These are phyloP conservation scores for Apamea crenata DNA, from an alignment of 2,888 invertebrate species.

Conservation along the genomic window DNA sequence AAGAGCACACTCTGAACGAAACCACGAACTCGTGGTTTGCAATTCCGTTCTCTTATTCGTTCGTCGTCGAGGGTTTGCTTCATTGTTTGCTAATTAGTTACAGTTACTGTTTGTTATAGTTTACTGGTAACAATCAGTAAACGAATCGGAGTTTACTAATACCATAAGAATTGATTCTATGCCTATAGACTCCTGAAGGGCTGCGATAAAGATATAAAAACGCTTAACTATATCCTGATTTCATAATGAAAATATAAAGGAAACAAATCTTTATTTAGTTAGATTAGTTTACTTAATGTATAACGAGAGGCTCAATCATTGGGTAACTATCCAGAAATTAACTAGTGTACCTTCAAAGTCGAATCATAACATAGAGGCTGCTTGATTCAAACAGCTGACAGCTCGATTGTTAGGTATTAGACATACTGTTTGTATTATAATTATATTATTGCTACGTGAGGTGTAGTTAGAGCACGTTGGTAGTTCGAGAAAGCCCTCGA, in stretches of 20 bases:
- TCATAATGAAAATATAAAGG: neutral
- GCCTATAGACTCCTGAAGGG: neutral
- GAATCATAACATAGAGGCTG: neutral
- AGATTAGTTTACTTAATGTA: too few relatives aligned
- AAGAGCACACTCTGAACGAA: neutral
- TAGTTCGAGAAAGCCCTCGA: neutral
- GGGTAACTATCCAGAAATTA: neutral
- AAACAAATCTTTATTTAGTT: too few relatives aligned
- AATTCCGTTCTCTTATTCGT: too few relatives aligned
- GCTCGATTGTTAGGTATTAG: neutral
- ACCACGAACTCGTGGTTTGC: neutral
- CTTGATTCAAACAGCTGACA: neutral
- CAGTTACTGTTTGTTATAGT: neutral
- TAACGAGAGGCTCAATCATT: neutral
- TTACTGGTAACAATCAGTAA: too few relatives aligned
- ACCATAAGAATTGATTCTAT: neutral
- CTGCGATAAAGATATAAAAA: neutral
- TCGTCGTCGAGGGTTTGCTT: neutral
- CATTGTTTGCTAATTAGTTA: neutral
- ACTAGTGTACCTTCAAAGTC: neutral
- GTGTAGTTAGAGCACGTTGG: neutral
- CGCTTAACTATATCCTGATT: neutral
- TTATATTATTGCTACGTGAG: neutral
- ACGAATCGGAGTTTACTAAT: too few relatives aligned
- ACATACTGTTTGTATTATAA: conserved; percentile 8